Conservation (phyloP, 2,113 vertebrate genomes). For the Phalacrocorax aristotelis region DNA sequence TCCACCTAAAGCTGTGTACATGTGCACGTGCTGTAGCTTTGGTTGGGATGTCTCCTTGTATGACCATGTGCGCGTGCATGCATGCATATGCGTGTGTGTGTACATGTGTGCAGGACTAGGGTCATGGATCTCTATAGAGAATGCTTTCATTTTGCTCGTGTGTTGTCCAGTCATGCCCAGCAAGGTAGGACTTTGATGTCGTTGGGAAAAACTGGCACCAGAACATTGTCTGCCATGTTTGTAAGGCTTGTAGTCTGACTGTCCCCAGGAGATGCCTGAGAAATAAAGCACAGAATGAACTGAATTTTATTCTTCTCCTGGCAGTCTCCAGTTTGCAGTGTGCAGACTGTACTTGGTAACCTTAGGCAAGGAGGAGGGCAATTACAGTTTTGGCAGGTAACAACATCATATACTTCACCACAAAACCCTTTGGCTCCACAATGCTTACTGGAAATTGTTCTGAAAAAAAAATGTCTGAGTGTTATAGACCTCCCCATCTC, state of each 20-base stretch:
- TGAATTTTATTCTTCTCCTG: background rate
- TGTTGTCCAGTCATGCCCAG: background rate
- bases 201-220: background rate
- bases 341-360: background rate
- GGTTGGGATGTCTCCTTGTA: background rate
- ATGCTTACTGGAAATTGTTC: background rate
- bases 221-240: background rate
- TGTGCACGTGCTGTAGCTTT: background rate
- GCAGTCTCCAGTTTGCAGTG: background rate
- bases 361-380: background rate
- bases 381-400: background rate
- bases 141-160: rapidly evolving
- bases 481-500: background rate
- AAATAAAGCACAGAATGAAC: background rate
- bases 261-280: background rate
- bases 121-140: rapidly evolving
- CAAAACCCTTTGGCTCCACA: background rate
- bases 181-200: background rate
- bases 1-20: background rate
- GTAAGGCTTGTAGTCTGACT: background rate
- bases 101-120: rapidly evolving
- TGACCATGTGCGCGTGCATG: rapidly evolving
- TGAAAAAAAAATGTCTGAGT: background rate
- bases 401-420: background rate
- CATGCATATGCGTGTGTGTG: too few relatives aligned